These are phyloP conservation scores for Pogonophryne albipinna DNA, from an alignment of 2,797 vertebrate genomes.

Conservation along the genomic window DNA sequence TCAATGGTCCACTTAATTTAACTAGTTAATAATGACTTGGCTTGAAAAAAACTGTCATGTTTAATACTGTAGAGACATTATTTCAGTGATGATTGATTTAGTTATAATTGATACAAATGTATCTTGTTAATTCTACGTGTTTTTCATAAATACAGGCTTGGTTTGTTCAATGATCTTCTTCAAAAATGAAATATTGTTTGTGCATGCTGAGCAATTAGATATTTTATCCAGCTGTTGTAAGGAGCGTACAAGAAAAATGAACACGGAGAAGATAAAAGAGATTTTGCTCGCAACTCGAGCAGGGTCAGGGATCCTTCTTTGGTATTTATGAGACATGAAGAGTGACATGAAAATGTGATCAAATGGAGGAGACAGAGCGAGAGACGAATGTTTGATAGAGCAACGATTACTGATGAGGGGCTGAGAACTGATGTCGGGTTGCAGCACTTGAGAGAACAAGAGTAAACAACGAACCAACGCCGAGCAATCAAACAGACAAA, in stretches of 20 bases:
- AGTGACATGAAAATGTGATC: constrained; percentile 66
- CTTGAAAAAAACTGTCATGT: background rate
- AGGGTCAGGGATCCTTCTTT: constrained; percentile 56
- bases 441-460: constrained; percentile 32
- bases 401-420: constrained; percentile 46
- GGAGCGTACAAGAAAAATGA: constrained; percentile 13
- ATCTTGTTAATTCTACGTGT: background rate
- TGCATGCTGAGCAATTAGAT: background rate
- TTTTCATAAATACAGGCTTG: background rate
- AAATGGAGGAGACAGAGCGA: constrained; percentile 45
- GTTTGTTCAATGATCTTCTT: background rate
- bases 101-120: too few species aligned
- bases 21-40: too few species aligned
- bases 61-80: background rate
- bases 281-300: constrained; percentile 46
- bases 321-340: constrained; percentile 74
- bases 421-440: constrained; percentile 29
- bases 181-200: background rate
- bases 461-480: constrained; percentile 45
- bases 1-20: background rate
- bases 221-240: constrained; percentile 10
- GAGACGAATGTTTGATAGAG: constrained; percentile 50
- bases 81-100: background rate
- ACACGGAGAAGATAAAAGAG: constrained; percentile 8
- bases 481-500: constrained; percentile 53